Conservation (phyloP, 2,797 vertebrate species). For the Arctocebus calabarensis region DNA sequence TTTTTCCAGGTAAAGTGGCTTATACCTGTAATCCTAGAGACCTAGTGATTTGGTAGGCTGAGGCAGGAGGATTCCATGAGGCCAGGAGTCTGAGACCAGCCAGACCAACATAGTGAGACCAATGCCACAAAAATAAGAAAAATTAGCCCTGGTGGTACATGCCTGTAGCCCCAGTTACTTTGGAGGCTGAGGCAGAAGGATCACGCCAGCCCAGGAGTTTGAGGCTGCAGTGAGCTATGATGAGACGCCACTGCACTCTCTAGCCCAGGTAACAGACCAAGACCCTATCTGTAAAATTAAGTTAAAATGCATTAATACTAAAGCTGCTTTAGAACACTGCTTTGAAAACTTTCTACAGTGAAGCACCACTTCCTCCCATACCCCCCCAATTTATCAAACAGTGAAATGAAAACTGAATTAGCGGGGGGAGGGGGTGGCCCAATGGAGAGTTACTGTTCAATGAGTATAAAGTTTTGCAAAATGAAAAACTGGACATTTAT, state of each 20-base stretch:
- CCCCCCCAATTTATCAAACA: neutral
- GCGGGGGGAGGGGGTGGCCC: neutral
- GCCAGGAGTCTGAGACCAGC: neutral
- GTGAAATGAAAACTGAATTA: constrained; percentile 6
- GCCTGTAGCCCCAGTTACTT: neutral
- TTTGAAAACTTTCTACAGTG: constrained; percentile 42
- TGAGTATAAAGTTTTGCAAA: neutral
- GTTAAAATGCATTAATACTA: neutral
- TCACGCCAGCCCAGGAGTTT: neutral
- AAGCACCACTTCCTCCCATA: neutral
- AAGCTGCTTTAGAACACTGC: neutral
- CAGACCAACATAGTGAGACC: neutral
- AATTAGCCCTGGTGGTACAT: neutral
- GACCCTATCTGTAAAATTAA: neutral
- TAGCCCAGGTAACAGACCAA: neutral
- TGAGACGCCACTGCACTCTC: neutral
- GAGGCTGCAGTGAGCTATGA: neutral
- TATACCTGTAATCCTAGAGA: neutral
- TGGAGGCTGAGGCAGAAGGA: neutral
- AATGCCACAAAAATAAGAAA: neutral
- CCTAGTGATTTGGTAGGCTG: neutral
- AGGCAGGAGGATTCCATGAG: neutral
- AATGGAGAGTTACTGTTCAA: neutral
- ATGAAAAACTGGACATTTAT: neutral
- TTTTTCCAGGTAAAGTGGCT: neutral